Evolutionary conservation across 1,140 invertebrate genomes (phyloP).

Genomic region (Listronotus oregonensis): DNA sequence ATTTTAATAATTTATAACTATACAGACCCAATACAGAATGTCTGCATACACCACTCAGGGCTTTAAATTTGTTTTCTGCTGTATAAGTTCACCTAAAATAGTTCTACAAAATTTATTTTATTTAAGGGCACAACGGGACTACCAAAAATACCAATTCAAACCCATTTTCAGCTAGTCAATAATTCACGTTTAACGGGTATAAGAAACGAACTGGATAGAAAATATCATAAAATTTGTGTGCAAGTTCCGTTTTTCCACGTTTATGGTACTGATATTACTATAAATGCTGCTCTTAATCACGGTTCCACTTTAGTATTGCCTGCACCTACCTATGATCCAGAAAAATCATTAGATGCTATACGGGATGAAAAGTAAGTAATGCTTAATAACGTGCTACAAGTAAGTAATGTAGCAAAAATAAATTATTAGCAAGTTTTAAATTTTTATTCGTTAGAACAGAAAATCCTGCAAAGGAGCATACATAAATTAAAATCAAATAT

Average conservation of each 20-base stretch:
- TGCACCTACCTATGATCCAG: slow-evolving; percentile 69
- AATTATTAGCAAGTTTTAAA: no score
- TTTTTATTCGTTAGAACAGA: no score
- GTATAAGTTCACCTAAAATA: no score
- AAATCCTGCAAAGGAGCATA: no score
- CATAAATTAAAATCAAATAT: no score
- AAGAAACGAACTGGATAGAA: slow-evolving; percentile 63
- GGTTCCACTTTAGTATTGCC: slow-evolving; percentile 76
- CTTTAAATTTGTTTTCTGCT: no score
- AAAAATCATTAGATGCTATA: slow-evolving; percentile 68
- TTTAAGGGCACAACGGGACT: slow-evolving; percentile 79
- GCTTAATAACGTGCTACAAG: no score
- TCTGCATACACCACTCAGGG: no score
- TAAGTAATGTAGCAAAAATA: no score
- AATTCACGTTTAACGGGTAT: slow-evolving; percentile 74
- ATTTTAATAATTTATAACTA: no score
- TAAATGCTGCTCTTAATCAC: slow-evolving; percentile 65
- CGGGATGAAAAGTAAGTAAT: slow-evolving; percentile 68
- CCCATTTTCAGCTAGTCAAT: slow-evolving; percentile 85
- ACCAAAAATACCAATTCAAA: slow-evolving; percentile 86
- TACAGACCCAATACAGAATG: no score
- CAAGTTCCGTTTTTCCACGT: slow-evolving; percentile 94
- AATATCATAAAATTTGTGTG: slow-evolving; percentile 67
- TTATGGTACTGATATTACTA: slow-evolving; percentile 78
- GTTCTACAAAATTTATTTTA: neutral